Evolutionary conservation across 2,888 invertebrate genomes (phyloP).

Genomic region (Cremastinae sp.): DNA sequence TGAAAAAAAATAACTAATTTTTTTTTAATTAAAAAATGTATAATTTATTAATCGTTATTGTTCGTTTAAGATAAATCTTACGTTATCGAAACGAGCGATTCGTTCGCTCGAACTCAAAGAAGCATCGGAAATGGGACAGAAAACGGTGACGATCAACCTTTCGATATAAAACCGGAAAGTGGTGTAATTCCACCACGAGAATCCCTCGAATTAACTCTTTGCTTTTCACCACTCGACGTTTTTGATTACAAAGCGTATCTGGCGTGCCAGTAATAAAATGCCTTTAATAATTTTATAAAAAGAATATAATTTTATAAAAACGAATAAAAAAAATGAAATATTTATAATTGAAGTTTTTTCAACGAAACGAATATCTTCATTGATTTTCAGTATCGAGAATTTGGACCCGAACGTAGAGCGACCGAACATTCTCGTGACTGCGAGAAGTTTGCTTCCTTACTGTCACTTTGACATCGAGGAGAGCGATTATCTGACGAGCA

Average conservation of each 20-base stretch:
- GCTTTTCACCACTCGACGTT: constrained; percentile 83
- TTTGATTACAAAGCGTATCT: constrained; percentile 82
- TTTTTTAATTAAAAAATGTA: neutral
- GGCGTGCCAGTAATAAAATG: constrained; percentile 79
- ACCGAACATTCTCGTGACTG: constrained; percentile 80
- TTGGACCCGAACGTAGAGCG: constrained; percentile 78
- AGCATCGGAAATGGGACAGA: constrained; percentile 71
- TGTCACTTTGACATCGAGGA: constrained; percentile 87
- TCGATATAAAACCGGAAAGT: constrained; percentile 81
- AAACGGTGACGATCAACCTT: constrained; percentile 79
- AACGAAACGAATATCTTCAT: too few relatives aligned
- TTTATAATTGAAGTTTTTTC: too few relatives aligned
- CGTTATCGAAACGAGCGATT: constrained; percentile 65
- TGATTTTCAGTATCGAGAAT: constrained; percentile 80
- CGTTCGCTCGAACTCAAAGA: constrained; percentile 67
- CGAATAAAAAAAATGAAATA: too few relatives aligned
- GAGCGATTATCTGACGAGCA: constrained; percentile 84
- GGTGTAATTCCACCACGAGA: constrained; percentile 81
- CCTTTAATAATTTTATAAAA: neutral
- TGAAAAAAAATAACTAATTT: neutral
- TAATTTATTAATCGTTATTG: neutral
- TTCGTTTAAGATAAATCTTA: constrained; percentile 33
- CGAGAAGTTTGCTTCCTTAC: constrained; percentile 85
- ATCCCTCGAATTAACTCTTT: constrained; percentile 80
- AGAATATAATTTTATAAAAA: too few relatives aligned